These are phyloP conservation scores for Amphimedon queenslandica DNA, from an alignment of 37 sponge, comb jelly and placozoan species.

Conservation along the genomic window DNA sequence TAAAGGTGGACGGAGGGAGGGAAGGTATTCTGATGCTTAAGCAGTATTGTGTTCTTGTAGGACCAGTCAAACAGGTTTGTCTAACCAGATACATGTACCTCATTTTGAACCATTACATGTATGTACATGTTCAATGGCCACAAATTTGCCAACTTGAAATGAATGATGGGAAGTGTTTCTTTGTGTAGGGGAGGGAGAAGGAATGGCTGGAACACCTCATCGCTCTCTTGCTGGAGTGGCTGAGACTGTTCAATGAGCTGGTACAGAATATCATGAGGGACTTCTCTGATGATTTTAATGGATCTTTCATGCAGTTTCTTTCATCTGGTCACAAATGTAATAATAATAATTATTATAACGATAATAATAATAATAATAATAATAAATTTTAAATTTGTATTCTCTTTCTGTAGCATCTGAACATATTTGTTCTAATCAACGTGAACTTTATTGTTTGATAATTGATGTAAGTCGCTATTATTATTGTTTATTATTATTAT, in stretches of 20 bases:
- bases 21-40: background rate
- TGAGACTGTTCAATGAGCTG: constrained; percentile 16
- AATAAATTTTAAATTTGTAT: too few species aligned
- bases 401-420: background rate
- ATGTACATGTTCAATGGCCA: too few species aligned
- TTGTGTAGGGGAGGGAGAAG: constrained; percentile 17
- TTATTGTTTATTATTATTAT: background rate
- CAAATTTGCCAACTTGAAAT: too few species aligned
- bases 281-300: too few species aligned
- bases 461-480: background rate
- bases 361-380: too few species aligned
- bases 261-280: background rate
- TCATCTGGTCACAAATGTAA: too few species aligned
- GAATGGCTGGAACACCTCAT: constrained; percentile 49
- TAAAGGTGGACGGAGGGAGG: background rate
- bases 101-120: background rate
- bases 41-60: background rate
- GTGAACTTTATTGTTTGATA: background rate
- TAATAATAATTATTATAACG: too few species aligned
- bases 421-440: constrained; percentile 2
- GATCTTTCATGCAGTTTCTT: too few species aligned
- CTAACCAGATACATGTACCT: background rate
- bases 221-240: constrained; percentile 49
- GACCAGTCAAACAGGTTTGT: background rate
- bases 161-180: too few species aligned